phyloP scores from a whole-genome alignment of 2,888 invertebrate genomes.

The Amblyjoppa proteus region DNA sequence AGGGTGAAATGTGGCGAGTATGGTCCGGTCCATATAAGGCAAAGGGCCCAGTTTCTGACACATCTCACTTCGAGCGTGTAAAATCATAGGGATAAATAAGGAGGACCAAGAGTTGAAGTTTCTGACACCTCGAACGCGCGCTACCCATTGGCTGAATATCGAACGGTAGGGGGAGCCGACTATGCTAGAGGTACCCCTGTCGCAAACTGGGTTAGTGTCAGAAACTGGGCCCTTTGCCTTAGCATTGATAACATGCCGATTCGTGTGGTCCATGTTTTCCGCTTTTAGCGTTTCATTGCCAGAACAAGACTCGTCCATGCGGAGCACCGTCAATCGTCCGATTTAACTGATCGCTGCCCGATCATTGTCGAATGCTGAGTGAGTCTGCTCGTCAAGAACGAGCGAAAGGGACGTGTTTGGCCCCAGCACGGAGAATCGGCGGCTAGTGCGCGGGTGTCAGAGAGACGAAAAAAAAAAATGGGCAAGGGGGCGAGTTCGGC shows the following conservation, averaged over 20 bases:
- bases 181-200: too few species aligned
- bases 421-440: constrained; percentile 30
- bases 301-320: background rate
- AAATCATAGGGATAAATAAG: too few species aligned
- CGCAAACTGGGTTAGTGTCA: too few species aligned
- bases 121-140: too few species aligned
- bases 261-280: too few species aligned
- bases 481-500: constrained; percentile 44
- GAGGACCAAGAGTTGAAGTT: too few species aligned
- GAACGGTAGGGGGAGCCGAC: too few species aligned
- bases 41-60: too few species aligned
- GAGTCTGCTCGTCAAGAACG: constrained; percentile 32
- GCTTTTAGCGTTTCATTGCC: background rate
- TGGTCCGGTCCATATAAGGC: background rate
- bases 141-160: too few species aligned
- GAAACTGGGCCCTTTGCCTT: too few species aligned
- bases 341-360: background rate
- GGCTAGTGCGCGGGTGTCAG: constrained; percentile 14
- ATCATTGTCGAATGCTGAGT: constrained; percentile 15
- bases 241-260: background rate
- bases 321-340: background rate
- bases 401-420: constrained; percentile 44
- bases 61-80: too few species aligned
- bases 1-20: too few species aligned
- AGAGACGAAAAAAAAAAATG: constrained; percentile 30